These are phyloP conservation scores for Halocynthia aurantium DNA, from an alignment of 23 tunicate species.

Conservation along the genomic window DNA sequence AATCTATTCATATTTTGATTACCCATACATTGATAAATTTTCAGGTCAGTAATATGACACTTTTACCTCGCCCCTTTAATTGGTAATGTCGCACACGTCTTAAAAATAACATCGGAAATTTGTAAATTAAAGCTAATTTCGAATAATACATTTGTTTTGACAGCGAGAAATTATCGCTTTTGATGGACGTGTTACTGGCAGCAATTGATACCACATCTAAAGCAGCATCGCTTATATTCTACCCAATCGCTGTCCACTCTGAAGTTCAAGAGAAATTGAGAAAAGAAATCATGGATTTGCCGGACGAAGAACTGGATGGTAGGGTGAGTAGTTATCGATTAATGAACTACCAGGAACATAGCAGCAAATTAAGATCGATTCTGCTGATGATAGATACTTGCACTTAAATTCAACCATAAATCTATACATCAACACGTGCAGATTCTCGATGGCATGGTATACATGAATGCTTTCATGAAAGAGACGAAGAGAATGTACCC, in stretches of 20 bases:
- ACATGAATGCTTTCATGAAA: constrained; percentile 13
- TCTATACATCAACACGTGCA: neutral
- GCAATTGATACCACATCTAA: constrained; percentile 21
- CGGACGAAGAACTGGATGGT: neutral
- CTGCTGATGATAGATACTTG: no score
- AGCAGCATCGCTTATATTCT: constrained; percentile 7
- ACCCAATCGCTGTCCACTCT: constrained; percentile 2
- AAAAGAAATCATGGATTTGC: constrained; percentile 4
- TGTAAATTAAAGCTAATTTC: no score
- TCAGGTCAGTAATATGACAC: no score
- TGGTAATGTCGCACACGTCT: no score
- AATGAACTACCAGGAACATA: no score
- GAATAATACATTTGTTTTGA: no score
- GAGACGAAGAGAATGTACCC: constrained; percentile 13
- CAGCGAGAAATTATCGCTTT: constrained; percentile 19
- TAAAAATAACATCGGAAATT: no score
- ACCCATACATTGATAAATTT: no score
- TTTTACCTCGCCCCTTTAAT: no score
- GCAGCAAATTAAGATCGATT: no score
- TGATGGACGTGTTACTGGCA: constrained; percentile 1
- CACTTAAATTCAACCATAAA: neutral
- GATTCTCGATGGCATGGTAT: constrained; percentile 10
- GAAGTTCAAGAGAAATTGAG: constrained; percentile 18
- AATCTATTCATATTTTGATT: no score
- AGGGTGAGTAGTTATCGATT: neutral